Base-by-base conservation (phyloP, 1,140 invertebrate genomes). In the Pollicipes pollicipes region DNA sequence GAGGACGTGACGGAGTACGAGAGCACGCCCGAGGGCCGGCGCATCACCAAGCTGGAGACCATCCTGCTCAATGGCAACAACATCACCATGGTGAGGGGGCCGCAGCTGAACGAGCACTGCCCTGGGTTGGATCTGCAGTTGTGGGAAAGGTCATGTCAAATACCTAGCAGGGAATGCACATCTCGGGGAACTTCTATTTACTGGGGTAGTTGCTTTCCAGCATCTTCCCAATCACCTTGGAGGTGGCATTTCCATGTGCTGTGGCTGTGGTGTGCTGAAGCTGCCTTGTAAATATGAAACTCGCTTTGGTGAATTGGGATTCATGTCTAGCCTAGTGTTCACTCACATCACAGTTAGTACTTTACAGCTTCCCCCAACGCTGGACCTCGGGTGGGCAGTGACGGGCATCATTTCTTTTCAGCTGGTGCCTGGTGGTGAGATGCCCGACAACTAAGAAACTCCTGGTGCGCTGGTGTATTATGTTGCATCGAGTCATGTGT, bases 11-110 rank as follows among this genome's bases (percentile, higher is more conserved):
- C 90, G 0, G 91, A 95, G 81, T 93, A 91, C 78, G 97, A 99
- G 83, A 92, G 88, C 29, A 99, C 97, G 0, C 88, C 93, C 3
- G 97, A 99, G 82, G 97, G 97, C 28, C 85, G 94, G 77, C 83
- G 95, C 79, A 89, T 99, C 3, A 99, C 96, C 0, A 98, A 97
- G 81, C 81, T 99, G 64, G 97, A 99, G 80, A 92, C 97, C 81
- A 99, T 99, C 77, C 85, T 99, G 58, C 81, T 99, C 0, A 99
- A 99, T 84, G 97, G 97, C 75, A 99, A 98, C 79, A 98, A 99
- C 78, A 98, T 99, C 73, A 95, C 95, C 67, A 98, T 98, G 95
- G 91, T 97, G 76, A 79, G 78, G 58, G 58, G 13, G 24, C 24
- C 10, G n/a, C 6, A 73, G 68, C n/a, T 24, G 32, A 30, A n/a